Percentiles rank a stretch among this genome's conserved stretches.
These are phyloP conservation scores for Podiceps cristatus DNA, from an alignment of 2,113 vertebrate genomes.

Conservation along the genomic window DNA sequence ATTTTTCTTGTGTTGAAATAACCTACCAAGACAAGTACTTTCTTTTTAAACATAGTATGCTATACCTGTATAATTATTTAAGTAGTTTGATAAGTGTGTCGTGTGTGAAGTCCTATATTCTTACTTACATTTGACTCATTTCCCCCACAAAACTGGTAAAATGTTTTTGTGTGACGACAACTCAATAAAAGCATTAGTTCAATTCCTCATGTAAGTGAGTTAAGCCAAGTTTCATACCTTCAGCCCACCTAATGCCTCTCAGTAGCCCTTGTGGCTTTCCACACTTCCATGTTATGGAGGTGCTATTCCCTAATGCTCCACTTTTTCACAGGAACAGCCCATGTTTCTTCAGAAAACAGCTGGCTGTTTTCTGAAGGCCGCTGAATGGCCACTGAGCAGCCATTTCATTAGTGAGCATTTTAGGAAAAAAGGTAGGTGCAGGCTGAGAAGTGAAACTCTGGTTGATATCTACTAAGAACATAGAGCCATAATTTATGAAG, in stretches of 20 bases:
- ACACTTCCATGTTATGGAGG: rapidly evolving
- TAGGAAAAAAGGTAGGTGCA: background rate
- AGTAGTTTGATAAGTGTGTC: background rate
- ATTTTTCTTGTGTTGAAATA: background rate
- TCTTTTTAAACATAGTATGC: background rate
- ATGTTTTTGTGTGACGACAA: background rate
- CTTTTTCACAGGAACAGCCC: background rate
- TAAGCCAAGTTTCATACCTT: background rate
- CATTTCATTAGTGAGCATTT: background rate
- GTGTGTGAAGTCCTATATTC: background rate
- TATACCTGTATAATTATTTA: background rate
- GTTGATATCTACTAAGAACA: background rate
- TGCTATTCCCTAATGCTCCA: background rate
- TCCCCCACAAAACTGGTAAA: background rate
- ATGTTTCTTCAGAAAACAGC: background rate
- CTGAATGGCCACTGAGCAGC: background rate
- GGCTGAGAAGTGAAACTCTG: background rate
- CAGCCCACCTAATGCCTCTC: background rate
- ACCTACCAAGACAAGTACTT: background rate
- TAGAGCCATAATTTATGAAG: background rate
- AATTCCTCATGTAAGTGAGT: background rate
- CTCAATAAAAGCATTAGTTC: background rate
- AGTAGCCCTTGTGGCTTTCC: background rate
- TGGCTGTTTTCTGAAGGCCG: background rate
- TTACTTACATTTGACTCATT: background rate